Percentiles rank a stretch among this genome's conserved stretches.
phyloP scores from a whole-genome alignment of 1,140 invertebrate species.

The Littorina saxatilis region DNA sequence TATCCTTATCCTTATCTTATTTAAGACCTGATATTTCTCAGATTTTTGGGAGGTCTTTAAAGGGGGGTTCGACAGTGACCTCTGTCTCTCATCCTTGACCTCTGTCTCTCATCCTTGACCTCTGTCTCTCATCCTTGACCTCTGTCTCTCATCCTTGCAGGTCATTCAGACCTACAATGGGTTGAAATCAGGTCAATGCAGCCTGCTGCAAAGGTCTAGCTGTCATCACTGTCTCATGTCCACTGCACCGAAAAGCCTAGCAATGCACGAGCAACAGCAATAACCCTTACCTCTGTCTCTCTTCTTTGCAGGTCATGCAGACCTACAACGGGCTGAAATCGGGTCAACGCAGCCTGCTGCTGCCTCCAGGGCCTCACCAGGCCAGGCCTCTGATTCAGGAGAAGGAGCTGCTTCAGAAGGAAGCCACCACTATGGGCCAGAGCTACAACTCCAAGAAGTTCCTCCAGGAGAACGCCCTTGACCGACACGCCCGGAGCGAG shows the following conservation, averaged over 20 bases:
- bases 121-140: not conserved
- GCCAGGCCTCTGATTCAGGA: constrained; percentile 64
- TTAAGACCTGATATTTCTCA: too few relatives aligned
- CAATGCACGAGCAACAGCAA: too few relatives aligned
- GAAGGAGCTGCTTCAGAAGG: constrained; percentile 62
- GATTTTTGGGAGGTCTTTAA: too few relatives aligned
- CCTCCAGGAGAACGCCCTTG: constrained; percentile 69
- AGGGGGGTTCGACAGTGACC: too few relatives aligned
- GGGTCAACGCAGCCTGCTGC: constrained; percentile 20
- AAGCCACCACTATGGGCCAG: constrained; percentile 65
- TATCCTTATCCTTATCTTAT: too few relatives aligned
- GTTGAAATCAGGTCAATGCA: not conserved
- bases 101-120: not conserved
- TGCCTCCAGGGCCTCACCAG: constrained; percentile 55
- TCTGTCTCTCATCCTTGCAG: not conserved
- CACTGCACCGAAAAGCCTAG: too few relatives aligned
- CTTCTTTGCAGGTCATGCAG: not conserved
- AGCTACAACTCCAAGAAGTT: constrained; percentile 73
- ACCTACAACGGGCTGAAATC: constrained; percentile 5
- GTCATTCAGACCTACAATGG: constrained; percentile 1
- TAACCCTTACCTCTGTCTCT: not conserved
- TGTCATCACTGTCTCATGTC: too few relatives aligned
- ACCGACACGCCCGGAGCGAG: constrained; percentile 61
- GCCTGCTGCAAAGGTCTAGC: too few relatives aligned
- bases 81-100: too few relatives aligned